These are phyloP conservation scores for Anthoscopus minutus DNA, from an alignment of 2,113 vertebrate genomes.

Conservation along the genomic window DNA sequence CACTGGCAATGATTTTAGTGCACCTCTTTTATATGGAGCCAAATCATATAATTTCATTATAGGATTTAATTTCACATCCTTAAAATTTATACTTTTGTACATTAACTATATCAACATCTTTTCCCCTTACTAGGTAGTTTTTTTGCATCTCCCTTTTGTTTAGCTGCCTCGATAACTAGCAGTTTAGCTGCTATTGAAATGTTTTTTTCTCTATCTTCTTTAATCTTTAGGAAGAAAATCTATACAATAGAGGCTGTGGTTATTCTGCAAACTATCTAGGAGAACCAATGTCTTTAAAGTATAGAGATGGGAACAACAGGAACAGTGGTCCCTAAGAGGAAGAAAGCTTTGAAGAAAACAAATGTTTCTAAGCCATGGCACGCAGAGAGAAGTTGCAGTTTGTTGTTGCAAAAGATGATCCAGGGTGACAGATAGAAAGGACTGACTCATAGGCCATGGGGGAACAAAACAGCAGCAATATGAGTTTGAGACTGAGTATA, in stretches of 20 bases:
- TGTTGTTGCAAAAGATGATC: neutral
- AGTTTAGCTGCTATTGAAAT: neutral
- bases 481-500: neutral
- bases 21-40: neutral
- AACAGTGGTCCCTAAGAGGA: neutral
- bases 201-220: neutral
- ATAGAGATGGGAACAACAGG: neutral
- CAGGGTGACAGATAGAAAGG: neutral
- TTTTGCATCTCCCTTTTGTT: neutral
- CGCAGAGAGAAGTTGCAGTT: neutral
- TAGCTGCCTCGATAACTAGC: neutral
- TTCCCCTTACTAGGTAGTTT: neutral
- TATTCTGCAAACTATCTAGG: neutral
- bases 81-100: neutral
- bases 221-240: neutral
- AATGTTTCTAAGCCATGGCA: neutral
- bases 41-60: neutral
- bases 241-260: neutral
- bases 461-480: neutral
- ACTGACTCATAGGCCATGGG: rapidly evolving
- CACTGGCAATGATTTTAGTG: neutral
- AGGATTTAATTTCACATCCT: neutral
- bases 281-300: neutral
- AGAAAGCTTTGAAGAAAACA: neutral
- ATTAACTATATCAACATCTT: neutral